A percentile compares a stretch with the other conserved stretches of the same genome.
phyloP scores from a whole-genome alignment of 2,797 vertebrate species.

The Pseudochromis fuscus region DNA sequence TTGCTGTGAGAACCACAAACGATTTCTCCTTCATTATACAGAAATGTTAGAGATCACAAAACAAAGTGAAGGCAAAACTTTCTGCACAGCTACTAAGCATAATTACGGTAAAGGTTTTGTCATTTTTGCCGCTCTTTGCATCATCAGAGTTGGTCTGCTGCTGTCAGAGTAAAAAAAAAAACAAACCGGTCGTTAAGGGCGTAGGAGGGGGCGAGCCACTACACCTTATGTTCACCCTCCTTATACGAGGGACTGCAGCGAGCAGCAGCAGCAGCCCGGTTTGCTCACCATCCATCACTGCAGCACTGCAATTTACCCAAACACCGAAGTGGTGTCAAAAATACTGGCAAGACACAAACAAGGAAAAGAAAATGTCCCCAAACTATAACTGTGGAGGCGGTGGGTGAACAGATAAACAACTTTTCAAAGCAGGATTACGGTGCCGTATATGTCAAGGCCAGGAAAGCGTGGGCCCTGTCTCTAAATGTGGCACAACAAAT shows the following conservation, averaged over 20 bases:
- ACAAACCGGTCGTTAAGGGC: slow-evolving; percentile 13
- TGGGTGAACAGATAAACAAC: slow-evolving; percentile 64
- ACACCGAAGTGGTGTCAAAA: slow-evolving; percentile 64
- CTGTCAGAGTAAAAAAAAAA: slow-evolving; percentile 12
- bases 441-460: slow-evolving; percentile 35
- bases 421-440: slow-evolving; percentile 68
- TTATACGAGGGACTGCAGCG: slow-evolving; percentile 51
- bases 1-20: background rate
- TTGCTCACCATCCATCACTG: slow-evolving; percentile 72
- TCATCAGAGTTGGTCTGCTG: background rate
- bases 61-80: background rate
- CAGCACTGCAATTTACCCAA: slow-evolving; percentile 65
- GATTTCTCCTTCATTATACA: background rate
- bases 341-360: slow-evolving; percentile 68
- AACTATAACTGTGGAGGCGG: slow-evolving; percentile 63
- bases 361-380: slow-evolving; percentile 70
- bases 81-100: background rate
- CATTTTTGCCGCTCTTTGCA: too few species aligned
- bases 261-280: slow-evolving; percentile 59
- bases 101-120: too few species aligned
- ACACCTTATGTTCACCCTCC: slow-evolving; percentile 34
- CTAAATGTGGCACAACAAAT: slow-evolving; percentile 58
- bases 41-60: background rate
- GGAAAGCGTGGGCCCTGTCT: slow-evolving; percentile 51
- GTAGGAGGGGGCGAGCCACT: slow-evolving; percentile 8